Conservation (phyloP, 2,113 vertebrate species). For the Macroglossus sobrinus region DNA sequence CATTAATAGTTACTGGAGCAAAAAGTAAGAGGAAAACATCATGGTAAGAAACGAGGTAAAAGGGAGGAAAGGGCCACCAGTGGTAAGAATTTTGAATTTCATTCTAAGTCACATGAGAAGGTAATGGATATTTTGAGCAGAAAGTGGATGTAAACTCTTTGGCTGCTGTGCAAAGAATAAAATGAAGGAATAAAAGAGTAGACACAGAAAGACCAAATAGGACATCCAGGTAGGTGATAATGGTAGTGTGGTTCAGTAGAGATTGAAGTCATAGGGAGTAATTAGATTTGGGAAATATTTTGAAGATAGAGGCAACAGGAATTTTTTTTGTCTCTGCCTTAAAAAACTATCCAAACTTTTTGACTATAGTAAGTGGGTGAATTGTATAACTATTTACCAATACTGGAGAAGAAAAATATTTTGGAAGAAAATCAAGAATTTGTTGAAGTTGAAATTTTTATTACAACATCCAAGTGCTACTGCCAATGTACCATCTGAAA, state of each 20-base stretch:
- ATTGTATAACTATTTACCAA: not conserved
- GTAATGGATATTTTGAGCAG: not conserved
- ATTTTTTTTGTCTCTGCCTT: not conserved
- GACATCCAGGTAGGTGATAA: not conserved
- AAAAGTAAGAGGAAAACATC: not conserved
- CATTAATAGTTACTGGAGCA: not conserved
- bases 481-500: not conserved
- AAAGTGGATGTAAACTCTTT: not conserved
- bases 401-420: not conserved
- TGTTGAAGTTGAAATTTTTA: not conserved
- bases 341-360: not conserved
- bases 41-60: not conserved
- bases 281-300: not conserved
- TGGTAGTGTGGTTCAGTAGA: not conserved
- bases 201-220: not conserved
- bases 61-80: not conserved
- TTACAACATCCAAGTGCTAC: not conserved
- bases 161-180: not conserved
- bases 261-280: not conserved
- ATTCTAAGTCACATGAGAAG: not conserved
- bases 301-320: not conserved
- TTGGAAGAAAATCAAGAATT: not conserved
- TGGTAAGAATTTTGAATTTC: not conserved
- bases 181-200: not conserved
- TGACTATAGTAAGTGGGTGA: not conserved